These are phyloP conservation scores for Bellardia bayeri DNA, from an alignment of 2,888 invertebrate species.

Conservation along the genomic window DNA sequence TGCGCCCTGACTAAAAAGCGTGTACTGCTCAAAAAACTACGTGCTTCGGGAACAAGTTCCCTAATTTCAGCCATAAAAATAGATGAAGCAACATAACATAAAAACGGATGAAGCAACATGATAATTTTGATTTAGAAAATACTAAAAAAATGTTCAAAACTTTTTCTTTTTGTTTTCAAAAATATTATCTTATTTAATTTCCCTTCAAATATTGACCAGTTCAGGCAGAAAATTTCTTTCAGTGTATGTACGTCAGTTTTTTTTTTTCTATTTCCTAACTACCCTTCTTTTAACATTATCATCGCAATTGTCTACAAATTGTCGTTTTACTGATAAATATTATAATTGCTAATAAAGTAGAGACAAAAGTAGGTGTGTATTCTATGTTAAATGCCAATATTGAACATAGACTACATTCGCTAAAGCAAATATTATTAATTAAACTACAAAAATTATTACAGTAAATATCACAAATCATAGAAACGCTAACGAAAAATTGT, in stretches of 20 bases:
- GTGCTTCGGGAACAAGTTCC: too few species aligned
- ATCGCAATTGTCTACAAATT: neutral
- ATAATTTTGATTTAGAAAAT: too few species aligned
- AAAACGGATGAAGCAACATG: too few species aligned
- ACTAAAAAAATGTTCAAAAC: too few species aligned
- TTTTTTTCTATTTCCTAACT: neutral
- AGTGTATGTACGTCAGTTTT: neutral
- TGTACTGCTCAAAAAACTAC: too few species aligned
- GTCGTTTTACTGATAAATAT: neutral
- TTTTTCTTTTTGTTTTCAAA: too few species aligned
- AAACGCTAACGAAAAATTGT: neutral
- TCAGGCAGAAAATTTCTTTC: neutral
- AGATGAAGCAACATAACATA: too few species aligned
- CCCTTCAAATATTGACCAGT: too few species aligned
- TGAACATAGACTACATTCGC: conserved; percentile 19
- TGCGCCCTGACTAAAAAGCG: too few species aligned
- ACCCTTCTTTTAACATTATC: neutral
- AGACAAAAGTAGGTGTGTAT: conserved; percentile 18
- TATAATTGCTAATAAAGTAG: conserved; percentile 20
- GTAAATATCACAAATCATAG: neutral
- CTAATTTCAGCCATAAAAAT: too few species aligned
- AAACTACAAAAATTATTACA: conserved; percentile 12
- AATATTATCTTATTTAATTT: too few species aligned
- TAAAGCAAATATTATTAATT: conserved; percentile 24
- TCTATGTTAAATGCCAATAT: conserved; percentile 30